Conservation (phyloP, 2,797 vertebrate genomes). For the Brotula barbata region DNA sequence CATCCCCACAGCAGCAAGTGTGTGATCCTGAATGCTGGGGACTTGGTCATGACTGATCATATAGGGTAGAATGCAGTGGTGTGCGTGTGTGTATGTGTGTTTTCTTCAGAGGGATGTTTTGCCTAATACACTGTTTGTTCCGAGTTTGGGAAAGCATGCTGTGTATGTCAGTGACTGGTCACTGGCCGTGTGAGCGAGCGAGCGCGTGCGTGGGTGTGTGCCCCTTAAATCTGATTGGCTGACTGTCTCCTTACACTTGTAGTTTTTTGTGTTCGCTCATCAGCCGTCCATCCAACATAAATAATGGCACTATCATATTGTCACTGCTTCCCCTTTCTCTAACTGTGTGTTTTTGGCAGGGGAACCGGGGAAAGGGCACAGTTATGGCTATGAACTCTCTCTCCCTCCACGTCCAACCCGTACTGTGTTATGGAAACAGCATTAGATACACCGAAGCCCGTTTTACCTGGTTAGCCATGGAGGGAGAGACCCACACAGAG, state of each 20-base stretch:
- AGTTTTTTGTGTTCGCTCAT: slow-evolving; percentile 63
- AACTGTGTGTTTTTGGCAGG: slow-evolving; percentile 68
- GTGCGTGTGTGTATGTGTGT: slow-evolving; percentile 57
- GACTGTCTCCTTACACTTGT: slow-evolving; percentile 69
- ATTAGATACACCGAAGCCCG: slow-evolving; percentile 6
- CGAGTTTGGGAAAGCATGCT: slow-evolving; percentile 74
- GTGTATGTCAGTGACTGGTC: slow-evolving; percentile 75
- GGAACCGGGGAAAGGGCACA: slow-evolving; percentile 67
- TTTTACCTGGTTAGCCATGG: slow-evolving; percentile 56
- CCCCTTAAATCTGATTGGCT: slow-evolving; percentile 67
- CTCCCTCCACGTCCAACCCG: slow-evolving; percentile 71
- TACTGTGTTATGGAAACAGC: slow-evolving; percentile 16
- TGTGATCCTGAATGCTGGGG: slow-evolving; percentile 79
- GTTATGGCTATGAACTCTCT: slow-evolving; percentile 69
- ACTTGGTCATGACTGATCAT: slow-evolving; percentile 76
- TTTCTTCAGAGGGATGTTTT: slow-evolving; percentile 62
- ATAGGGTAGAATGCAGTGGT: slow-evolving; percentile 81
- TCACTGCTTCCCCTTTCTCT: slow-evolving; percentile 69
- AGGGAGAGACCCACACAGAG: slow-evolving; percentile 75
- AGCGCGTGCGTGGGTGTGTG: slow-evolving; percentile 23
- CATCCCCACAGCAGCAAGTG: slow-evolving; percentile 65
- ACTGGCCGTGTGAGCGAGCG: slow-evolving; percentile 56
- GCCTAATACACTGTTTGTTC: slow-evolving; percentile 63
- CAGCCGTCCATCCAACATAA: slow-evolving; percentile 66
- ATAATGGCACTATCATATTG: slow-evolving; percentile 68